phyloP scores from a whole-genome alignment of 2,113 vertebrate species.

The Guaruba guarouba region DNA sequence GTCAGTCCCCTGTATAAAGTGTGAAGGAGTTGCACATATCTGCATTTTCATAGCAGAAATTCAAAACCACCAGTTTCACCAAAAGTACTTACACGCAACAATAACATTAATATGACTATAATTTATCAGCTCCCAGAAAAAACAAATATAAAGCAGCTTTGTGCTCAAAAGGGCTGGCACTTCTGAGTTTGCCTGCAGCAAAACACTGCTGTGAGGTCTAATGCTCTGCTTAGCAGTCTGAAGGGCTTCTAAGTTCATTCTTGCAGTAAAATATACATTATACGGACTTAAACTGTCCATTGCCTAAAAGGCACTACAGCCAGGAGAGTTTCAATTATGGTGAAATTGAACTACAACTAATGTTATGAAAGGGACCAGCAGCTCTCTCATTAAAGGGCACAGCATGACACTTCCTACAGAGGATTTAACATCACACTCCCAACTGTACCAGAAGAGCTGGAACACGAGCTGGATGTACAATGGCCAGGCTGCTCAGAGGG shows the following conservation, averaged over 20 bases:
- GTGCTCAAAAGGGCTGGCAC: neutral
- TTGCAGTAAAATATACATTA: neutral
- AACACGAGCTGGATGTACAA: neutral
- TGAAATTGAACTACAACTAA: neutral
- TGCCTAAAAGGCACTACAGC: neutral
- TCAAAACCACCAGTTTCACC: neutral
- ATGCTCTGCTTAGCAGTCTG: neutral
- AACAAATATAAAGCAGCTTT: neutral
- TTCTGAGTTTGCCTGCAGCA: neutral
- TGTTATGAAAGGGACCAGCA: constrained; percentile 22
- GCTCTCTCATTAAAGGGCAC: neutral
- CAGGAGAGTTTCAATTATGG: neutral
- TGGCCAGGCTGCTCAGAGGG: neutral
- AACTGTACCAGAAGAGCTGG: neutral
- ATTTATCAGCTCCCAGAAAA: neutral
- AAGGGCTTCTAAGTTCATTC: neutral
- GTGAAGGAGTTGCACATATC: accelerated
- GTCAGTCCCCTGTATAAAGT: neutral
- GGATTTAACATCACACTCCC: neutral
- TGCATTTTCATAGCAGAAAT: neutral
- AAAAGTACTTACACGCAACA: neutral
- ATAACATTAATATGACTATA: neutral
- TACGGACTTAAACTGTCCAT: neutral
- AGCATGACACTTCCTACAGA: neutral
- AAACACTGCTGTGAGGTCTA: neutral